phyloP scores from a whole-genome alignment of 2,888 invertebrate species.

The Acheta domesticus region DNA sequence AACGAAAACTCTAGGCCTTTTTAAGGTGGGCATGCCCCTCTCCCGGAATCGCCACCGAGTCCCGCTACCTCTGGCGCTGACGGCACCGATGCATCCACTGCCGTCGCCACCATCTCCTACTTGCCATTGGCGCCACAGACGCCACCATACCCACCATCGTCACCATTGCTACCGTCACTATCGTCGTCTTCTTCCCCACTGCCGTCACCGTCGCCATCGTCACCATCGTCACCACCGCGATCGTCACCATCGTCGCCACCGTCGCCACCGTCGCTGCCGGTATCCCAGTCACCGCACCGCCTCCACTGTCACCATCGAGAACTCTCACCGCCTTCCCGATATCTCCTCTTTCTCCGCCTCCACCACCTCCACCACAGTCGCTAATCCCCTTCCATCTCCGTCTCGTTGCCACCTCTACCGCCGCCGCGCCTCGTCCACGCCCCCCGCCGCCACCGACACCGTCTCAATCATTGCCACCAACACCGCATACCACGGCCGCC shows the following conservation, averaged over 20 bases:
- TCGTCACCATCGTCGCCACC: neutral
- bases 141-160: constrained; percentile 2
- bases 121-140: too few species aligned
- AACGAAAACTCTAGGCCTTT: too few species aligned
- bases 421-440: too few species aligned
- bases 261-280: neutral
- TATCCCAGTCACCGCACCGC: too few species aligned
- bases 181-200: neutral
- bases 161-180: neutral
- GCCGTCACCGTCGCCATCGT: neutral
- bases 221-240: neutral
- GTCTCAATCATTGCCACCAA: constrained; percentile 23
- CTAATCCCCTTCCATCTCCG: too few species aligned
- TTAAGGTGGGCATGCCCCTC: too few species aligned
- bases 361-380: neutral
- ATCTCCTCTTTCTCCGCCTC: neutral
- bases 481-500: neutral
- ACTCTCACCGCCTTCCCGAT: neutral
- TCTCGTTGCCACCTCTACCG: too few species aligned
- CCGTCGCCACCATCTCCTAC: neutral
- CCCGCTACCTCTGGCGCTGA: constrained; percentile 38
- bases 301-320: too few species aligned
- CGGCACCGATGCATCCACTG: neutral
- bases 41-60: too few species aligned
- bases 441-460: neutral